Conservation (phyloP, 1,140 invertebrate genomes). For the Scaptomyza montana region DNA sequence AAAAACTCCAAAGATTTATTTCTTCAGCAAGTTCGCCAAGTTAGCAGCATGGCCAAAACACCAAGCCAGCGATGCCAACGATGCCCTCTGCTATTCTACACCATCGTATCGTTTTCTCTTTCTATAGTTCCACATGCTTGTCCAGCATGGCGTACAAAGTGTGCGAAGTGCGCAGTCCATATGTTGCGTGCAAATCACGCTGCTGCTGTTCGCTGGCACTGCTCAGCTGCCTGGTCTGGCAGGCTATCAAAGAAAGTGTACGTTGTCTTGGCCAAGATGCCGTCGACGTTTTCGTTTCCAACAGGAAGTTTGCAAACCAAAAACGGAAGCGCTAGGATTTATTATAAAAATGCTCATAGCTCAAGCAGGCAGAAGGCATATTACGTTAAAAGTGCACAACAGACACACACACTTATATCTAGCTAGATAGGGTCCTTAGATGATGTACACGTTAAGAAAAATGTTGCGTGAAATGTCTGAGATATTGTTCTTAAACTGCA, state of each 20-base stretch:
- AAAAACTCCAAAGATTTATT: slow-evolving; percentile 78
- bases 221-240: slow-evolving; percentile 18
- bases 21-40: slow-evolving; percentile 60
- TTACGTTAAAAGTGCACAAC: slow-evolving; percentile 76
- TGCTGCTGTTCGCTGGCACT: slow-evolving; percentile 24
- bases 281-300: slow-evolving; percentile 53
- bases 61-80: slow-evolving; percentile 30
- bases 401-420: slow-evolving; percentile 27
- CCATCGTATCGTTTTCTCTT: not conserved
- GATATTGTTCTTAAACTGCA: too few relatives aligned
- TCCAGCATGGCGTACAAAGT: slow-evolving; percentile 11
- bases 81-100: slow-evolving; percentile 38
- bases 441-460: not conserved
- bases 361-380: slow-evolving; percentile 76
- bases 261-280: slow-evolving; percentile 42
- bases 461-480: too few relatives aligned
- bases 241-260: slow-evolving; percentile 58
- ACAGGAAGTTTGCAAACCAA: slow-evolving; percentile 82
- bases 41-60: slow-evolving; percentile 34
- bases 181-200: slow-evolving; percentile 80
- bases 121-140: slow-evolving; percentile 29
- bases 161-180: slow-evolving; percentile 48
- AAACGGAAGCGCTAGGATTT: slow-evolving; percentile 79
- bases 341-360: slow-evolving; percentile 81
- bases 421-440: not conserved